Conservation (phyloP, 92 coral and sea anemone species). For the Pocillopora grandis region DNA sequence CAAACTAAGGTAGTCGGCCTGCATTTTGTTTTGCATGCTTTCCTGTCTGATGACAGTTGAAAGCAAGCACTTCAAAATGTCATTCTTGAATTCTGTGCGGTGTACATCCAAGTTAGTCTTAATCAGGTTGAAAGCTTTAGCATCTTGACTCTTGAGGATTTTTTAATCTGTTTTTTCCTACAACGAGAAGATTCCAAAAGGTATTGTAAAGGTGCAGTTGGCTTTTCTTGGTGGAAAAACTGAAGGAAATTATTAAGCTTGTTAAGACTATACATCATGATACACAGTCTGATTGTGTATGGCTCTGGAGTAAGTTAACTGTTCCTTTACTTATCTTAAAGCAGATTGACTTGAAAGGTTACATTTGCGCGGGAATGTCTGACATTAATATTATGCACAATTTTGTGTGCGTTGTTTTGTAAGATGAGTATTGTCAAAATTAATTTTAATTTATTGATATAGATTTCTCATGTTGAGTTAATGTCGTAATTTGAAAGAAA, state of each 20-base stretch:
- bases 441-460: constrained; percentile 5
- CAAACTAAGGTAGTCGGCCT: background rate
- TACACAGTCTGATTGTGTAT: too few relatives aligned
- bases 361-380: background rate
- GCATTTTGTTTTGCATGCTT: constrained; percentile 1
- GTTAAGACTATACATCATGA: too few relatives aligned
- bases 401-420: constrained; percentile 12
- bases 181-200: too few relatives aligned
- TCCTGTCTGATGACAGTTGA: background rate
- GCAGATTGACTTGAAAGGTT: background rate
- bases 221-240: too few relatives aligned
- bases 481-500: background rate
- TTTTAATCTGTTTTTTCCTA: too few relatives aligned
- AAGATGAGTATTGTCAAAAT: constrained; percentile 10
- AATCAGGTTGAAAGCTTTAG: background rate
- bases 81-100: background rate
- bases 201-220: too few relatives aligned
- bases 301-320: too few relatives aligned
- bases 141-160: too few relatives aligned
- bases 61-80: background rate
- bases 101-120: background rate
- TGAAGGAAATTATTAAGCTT: too few relatives aligned
- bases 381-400: background rate
- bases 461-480: background rate
- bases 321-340: background rate